phyloP scores from a whole-genome alignment of 2,888 invertebrate genomes.

The Drosophila nr. perissopoda region DNA sequence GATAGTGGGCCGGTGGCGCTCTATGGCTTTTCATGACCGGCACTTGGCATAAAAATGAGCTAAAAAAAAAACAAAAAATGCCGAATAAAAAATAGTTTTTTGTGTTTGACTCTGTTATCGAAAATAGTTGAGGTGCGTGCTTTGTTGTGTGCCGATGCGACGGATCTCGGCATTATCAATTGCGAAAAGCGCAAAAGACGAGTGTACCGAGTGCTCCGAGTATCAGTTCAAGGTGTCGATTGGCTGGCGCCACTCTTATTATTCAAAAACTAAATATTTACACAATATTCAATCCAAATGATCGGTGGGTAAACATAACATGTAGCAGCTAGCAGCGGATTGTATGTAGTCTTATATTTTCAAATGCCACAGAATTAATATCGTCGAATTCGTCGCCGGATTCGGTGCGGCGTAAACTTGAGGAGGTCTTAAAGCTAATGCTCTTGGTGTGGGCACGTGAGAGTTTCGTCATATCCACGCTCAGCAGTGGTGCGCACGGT shows the following conservation, averaged over 20 bases:
- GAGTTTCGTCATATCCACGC: constrained; percentile 88
- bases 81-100: constrained; percentile 35
- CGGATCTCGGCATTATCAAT: constrained; percentile 49
- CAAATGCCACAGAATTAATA: constrained; percentile 74
- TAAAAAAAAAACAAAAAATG: constrained; percentile 17
- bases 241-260: constrained; percentile 14
- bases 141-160: constrained; percentile 66
- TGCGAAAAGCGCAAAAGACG: constrained; percentile 46
- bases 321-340: constrained; percentile 1
- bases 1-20: constrained; percentile 47
- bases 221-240: constrained; percentile 15
- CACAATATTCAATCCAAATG: constrained; percentile 57
- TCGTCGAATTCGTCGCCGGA: constrained; percentile 82
- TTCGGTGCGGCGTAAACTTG: constrained; percentile 88
- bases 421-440: constrained; percentile 93
- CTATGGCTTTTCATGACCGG: constrained; percentile 73
- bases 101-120: constrained; percentile 55
- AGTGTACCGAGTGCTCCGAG: constrained; percentile 1
- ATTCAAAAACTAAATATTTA: constrained; percentile 49
- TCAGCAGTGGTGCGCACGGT: constrained; percentile 88
- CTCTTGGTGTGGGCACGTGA: constrained; percentile 93
- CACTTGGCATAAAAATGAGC: constrained; percentile 66
- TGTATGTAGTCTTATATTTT: constrained; percentile 11
- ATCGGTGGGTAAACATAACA: constrained; percentile 74
- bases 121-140: constrained; percentile 72